Conservation (phyloP, 2,113 vertebrate species). For the Phalacrocorax brasilianus region DNA sequence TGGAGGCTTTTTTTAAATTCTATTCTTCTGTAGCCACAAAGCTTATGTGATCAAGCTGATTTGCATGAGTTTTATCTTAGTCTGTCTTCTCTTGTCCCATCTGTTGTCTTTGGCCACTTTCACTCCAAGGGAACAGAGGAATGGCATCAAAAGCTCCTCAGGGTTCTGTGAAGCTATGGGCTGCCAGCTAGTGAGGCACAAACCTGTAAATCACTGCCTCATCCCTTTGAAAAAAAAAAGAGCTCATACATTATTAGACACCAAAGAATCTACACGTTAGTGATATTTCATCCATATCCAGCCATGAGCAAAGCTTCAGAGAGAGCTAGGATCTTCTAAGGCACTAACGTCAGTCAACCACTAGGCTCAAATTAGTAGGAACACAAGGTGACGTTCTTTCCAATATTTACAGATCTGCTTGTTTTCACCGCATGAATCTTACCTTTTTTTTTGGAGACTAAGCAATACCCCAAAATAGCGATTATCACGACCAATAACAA, state of each 20-base stretch:
- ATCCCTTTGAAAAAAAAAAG: background rate
- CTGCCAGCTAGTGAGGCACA: background rate
- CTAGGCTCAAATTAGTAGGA: background rate
- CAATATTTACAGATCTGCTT: background rate
- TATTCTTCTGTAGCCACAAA: background rate
- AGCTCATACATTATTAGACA: background rate
- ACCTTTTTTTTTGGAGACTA: constrained; percentile 62
- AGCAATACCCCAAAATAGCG: background rate
- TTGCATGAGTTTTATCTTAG: background rate
- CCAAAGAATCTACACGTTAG: background rate
- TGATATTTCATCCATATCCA: background rate
- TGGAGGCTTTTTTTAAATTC: background rate
- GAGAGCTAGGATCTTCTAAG: background rate
- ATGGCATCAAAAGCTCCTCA: background rate
- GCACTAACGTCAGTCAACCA: background rate
- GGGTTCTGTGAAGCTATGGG: background rate
- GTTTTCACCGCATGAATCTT: background rate
- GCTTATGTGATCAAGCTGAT: background rate
- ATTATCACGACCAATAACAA: constrained; percentile 9
- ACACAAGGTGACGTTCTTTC: background rate
- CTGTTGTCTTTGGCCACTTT: background rate
- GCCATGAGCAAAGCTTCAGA: background rate
- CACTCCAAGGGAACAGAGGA: background rate
- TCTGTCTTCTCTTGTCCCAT: background rate
- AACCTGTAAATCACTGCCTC: background rate